Percentiles rank a stretch among this genome's conserved stretches.
Conservation (phyloP, 2,888 invertebrate species). For the Notocelia uddmanniana region DNA sequence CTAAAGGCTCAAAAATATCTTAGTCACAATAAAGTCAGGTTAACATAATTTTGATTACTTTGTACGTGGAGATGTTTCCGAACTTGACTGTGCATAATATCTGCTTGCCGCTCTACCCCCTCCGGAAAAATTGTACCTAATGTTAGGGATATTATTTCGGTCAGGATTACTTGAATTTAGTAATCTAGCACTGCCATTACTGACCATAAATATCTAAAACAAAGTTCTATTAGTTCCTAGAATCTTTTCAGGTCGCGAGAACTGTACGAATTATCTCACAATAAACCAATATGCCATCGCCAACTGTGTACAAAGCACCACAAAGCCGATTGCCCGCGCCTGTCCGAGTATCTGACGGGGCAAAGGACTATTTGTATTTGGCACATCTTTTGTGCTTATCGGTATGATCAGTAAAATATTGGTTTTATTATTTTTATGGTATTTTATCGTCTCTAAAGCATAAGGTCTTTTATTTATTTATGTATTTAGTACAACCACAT, state of each 20-base stretch:
- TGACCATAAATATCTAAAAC: not conserved
- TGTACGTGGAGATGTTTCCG: too few relatives aligned
- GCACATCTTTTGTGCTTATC: constrained; percentile 69
- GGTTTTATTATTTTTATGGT: not conserved
- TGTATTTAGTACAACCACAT: too few relatives aligned
- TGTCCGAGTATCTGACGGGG: constrained; percentile 63
- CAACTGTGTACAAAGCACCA: constrained; percentile 62
- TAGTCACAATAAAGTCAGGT: too few relatives aligned
- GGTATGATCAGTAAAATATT: constrained; percentile 44
- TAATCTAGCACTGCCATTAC: not conserved
- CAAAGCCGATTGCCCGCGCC: constrained; percentile 70
- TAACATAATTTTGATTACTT: too few relatives aligned
- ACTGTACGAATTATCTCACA: constrained; percentile 51
- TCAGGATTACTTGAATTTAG: not conserved
- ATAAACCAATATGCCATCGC: constrained; percentile 55
- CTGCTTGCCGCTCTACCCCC: too few relatives aligned
- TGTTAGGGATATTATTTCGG: too few relatives aligned
- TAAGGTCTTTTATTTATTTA: too few relatives aligned
- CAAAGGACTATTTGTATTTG: constrained; percentile 67
- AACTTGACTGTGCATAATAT: too few relatives aligned
- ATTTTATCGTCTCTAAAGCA: too few relatives aligned
- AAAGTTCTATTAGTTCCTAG: too few relatives aligned
- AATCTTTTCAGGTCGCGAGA: not conserved
- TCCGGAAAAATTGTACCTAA: too few relatives aligned
- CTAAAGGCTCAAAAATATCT: too few relatives aligned